Base-by-base conservation (phyloP, 2,888 invertebrate species). In the Eupithecia centaureata region DNA sequence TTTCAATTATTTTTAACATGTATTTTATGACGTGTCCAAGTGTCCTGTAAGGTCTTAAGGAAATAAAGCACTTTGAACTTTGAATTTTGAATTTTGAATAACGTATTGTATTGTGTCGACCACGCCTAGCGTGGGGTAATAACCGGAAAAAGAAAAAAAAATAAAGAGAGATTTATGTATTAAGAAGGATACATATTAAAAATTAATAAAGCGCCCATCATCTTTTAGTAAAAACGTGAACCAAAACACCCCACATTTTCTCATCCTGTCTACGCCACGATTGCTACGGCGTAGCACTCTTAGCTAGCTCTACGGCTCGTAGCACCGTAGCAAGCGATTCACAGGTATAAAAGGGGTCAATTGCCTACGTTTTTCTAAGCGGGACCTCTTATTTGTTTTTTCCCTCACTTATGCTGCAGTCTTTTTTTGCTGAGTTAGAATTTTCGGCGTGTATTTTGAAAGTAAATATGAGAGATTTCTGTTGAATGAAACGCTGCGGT, bases 291-390 rank as follows among this genome's bases (percentile, higher is more conserved):
- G 61, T 61, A 61, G 61, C 52, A 25, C 13, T n/a, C 65, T 61
- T 61, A 58, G 61, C 61, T 38, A 42, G 59, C 33, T 57, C 74
- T 74, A 71, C 73, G 71, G 57, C 57, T 56, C 56, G 57, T 57
- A 33, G 57, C 56, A 30, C 54, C 35, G 62, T 61, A 57, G 42
- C 22, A 22, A 58, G 64, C 68, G 61, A 69, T 68, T 65, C 67
- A 59, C 68, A 70, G 70, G 73, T 72, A 73, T 72, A 70, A 75
- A 75, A 74, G 74, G 67, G 74, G 76, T 76, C 76, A 76, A 74
- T 76, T 73, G 73, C 74, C 65, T 63, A 71, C 68, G 71, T 76
- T 75, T 73, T 76, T 73, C 73, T 73, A 74, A 74, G 71, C 70
- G 56, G 59, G 47, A 42, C 28, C 54, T 67, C 63, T 63, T 72